Evolutionary conservation across 2,888 invertebrate genomes (phyloP).

Genomic region (Sphaerophoria taeniata): DNA sequence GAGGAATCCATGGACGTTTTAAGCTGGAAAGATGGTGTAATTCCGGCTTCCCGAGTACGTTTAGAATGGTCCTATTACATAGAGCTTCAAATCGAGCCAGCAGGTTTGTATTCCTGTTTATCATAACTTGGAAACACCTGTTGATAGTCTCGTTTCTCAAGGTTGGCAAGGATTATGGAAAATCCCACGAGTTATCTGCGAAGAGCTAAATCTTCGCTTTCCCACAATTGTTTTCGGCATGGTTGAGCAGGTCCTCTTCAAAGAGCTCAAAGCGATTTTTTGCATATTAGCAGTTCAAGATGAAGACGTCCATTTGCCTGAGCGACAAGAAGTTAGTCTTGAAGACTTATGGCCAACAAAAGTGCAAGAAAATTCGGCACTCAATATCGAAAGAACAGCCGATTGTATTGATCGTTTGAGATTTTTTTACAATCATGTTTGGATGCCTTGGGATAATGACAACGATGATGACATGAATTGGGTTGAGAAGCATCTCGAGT

Average conservation of each 20-base stretch:
- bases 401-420: conserved; percentile 85
- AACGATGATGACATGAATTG: conserved; percentile 85
- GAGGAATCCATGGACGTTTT: conserved; percentile 84
- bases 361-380: conserved; percentile 83
- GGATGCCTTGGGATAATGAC: conserved; percentile 87
- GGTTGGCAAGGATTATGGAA: conserved; percentile 88
- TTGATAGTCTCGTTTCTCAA: conserved; percentile 44
- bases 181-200: conserved; percentile 85
- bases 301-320: conserved; percentile 84
- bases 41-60: conserved; percentile 84
- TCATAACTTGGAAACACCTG: neutral
- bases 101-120: conserved; percentile 76
- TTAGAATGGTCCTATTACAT: conserved; percentile 85
- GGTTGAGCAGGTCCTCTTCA: conserved; percentile 84
- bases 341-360: conserved; percentile 85
- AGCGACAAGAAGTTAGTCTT: conserved; percentile 84
- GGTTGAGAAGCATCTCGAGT: conserved; percentile 84
- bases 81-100: conserved; percentile 85
- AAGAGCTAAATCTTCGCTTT: conserved; percentile 85
- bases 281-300: conserved; percentile 85
- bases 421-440: conserved; percentile 85
- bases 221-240: conserved; percentile 85
- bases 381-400: conserved; percentile 84
- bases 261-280: conserved; percentile 84
- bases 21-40: conserved; percentile 80